Percentiles rank a stretch among this genome's conserved stretches.
Conservation (phyloP, 2,888 invertebrate species). For the Brachypterus glaber region DNA sequence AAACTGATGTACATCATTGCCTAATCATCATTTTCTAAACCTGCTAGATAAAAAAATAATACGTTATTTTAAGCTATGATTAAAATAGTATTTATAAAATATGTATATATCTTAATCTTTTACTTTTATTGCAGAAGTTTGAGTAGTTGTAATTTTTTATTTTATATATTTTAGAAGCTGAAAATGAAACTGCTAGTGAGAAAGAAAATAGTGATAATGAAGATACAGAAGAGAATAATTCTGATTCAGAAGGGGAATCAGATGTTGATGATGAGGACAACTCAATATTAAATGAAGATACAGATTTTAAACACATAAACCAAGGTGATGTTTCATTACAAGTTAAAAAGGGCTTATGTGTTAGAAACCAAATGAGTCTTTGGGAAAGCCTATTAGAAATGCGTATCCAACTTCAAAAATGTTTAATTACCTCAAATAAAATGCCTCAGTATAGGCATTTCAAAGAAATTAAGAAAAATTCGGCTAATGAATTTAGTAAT, state of each 20-base stretch:
- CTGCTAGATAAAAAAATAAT: too few species aligned
- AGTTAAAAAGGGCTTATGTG: constrained; percentile 52
- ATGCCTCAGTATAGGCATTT: constrained; percentile 59
- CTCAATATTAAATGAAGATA: constrained; percentile 23
- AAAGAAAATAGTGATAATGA: constrained; percentile 13
- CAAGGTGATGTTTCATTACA: constrained; percentile 47
- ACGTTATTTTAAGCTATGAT: too few species aligned
- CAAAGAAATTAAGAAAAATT: constrained; percentile 36
- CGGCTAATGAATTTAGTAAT: constrained; percentile 43
- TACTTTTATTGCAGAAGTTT: too few species aligned
- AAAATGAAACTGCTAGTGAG: constrained; percentile 17
- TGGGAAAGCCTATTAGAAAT: constrained; percentile 83
- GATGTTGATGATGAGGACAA: constrained; percentile 13
- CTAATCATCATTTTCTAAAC: too few species aligned
- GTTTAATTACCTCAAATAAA: constrained; percentile 64
- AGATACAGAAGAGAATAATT: constrained; percentile 8
- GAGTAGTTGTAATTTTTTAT: background rate
- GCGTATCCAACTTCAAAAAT: constrained; percentile 80
- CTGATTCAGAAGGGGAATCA: background rate
- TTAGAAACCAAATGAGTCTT: constrained; percentile 59
- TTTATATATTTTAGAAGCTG: constrained; percentile 13
- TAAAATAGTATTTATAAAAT: constrained; percentile 10
- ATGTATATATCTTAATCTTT: too few species aligned
- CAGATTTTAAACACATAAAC: constrained; percentile 48
- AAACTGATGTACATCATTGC: too few species aligned